These are phyloP conservation scores for Gavia stellata DNA, from an alignment of 2,113 vertebrate species.

Conservation along the genomic window DNA sequence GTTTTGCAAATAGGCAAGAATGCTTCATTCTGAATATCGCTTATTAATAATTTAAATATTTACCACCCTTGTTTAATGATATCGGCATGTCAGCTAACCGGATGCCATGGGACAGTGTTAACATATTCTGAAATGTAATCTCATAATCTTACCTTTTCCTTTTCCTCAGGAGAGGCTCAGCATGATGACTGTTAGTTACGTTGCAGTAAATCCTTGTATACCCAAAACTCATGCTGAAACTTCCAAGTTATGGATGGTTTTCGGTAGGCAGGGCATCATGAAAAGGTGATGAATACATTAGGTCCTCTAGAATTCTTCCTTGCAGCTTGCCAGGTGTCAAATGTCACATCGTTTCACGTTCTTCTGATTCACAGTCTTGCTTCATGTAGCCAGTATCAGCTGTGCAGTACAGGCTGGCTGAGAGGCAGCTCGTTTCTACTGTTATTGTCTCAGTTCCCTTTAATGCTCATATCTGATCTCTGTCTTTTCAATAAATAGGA, in stretches of 20 bases:
- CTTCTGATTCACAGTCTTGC: not conserved
- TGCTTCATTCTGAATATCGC: not conserved
- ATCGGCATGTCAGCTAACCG: not conserved
- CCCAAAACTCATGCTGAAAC: not conserved
- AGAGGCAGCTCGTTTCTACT: not conserved
- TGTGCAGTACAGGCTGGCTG: not conserved
- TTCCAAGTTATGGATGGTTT: not conserved
- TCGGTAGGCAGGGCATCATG: not conserved
- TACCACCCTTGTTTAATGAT: not conserved
- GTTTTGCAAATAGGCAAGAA: not conserved
- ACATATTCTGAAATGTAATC: not conserved
- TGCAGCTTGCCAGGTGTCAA: not conserved
- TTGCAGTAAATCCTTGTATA: not conserved
- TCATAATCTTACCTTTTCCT: constrained; percentile 38
- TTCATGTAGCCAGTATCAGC: not conserved
- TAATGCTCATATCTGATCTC: not conserved
- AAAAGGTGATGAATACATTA: not conserved
- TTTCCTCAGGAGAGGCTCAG: not conserved
- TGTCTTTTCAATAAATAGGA: not conserved
- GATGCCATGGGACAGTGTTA: not conserved
- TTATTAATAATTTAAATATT: not conserved
- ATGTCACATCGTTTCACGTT: not conserved
- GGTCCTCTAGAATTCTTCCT: not conserved
- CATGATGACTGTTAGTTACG: not conserved
- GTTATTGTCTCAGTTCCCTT: not conserved